Base-by-base conservation (phyloP, 2,888 invertebrate species). In the Eupsilia transversa region DNA sequence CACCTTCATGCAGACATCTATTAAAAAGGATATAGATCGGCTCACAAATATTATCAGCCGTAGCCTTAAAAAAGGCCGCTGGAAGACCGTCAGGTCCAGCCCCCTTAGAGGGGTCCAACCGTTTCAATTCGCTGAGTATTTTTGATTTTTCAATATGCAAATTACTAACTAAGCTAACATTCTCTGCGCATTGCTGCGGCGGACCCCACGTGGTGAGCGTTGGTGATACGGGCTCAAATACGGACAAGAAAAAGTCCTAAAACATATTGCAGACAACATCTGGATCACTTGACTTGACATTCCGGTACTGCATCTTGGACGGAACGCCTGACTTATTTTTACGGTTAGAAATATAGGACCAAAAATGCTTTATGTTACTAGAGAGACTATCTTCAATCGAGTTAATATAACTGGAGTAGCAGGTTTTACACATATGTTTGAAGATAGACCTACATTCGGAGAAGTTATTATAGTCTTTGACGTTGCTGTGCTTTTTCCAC, bases 361-460 rank as follows among this genome's bases (percentile, higher is more conserved):
- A 38, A 38, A 38, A 38, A 38, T 38, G 38, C 38, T 38, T 38
- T 38, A 38, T 38, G 38, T 38, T 38, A 9, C 38, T 38, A 41
- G 41, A 23, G 10, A 23, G 49, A 23, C 23, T 49, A 49, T 49
- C 7, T 49, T 23, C 46, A 49, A 49, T 20, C n/a, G 60, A 38
- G 38, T n/a, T 60, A 9, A 61, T 61, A 61, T 61, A 61, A n/a
- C 7, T 38, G 43, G 30, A 43, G 10, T 43, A 63, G 43, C 43
- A 30, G 20, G 63, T 43, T 63, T 30, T 63, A 63, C 10, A 41
- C 41, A 41, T 12, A 41, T 41, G 30, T 63, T 63, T 64, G 46
- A 64, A 46, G 14, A 33, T 30, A 64, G 46, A 33, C 64, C 64
- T 64, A 23, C 46, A 64, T 64, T 64, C 46, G 12, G 64, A 64